These are phyloP conservation scores for Trissolcus brochymenae DNA, from an alignment of 2,888 invertebrate genomes.

Conservation along the genomic window DNA sequence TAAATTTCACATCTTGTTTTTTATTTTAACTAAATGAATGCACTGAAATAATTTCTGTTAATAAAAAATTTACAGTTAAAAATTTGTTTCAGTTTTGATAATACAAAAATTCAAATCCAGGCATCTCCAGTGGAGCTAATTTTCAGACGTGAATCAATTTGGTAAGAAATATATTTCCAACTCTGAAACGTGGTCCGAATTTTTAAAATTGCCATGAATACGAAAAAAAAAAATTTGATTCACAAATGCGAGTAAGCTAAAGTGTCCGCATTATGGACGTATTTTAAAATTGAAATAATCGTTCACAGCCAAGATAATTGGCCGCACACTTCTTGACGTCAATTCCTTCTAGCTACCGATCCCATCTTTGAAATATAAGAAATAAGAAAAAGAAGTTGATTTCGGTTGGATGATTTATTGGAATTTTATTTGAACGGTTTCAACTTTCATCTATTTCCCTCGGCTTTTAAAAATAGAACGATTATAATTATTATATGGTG, in stretches of 20 bases:
- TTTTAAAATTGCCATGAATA: no score
- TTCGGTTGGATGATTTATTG: conserved; percentile 20
- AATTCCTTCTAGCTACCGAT: background rate
- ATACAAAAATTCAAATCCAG: no score
- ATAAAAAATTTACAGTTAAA: no score
- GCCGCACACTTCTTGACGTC: conserved; percentile 17
- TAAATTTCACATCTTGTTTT: background rate
- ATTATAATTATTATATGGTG: conserved; percentile 12
- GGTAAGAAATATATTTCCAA: conserved; percentile 64
- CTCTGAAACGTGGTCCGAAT: conserved; percentile 19
- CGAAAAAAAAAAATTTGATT: conserved; percentile 23
- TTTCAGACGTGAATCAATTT: conserved; percentile 47
- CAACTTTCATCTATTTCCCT: background rate
- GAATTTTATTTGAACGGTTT: conserved; percentile 35
- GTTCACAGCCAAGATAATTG: conserved; percentile 27
- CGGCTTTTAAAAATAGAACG: conserved; percentile 15
- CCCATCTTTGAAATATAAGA: background rate
- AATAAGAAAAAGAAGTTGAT: conserved; percentile 1
- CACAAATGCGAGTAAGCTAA: conserved; percentile 60
- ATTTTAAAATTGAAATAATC: conserved; percentile 55
- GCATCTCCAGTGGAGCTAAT: conserved; percentile 22
- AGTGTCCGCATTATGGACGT: conserved; percentile 71
- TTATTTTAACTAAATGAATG: no score
- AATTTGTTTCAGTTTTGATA: no score
- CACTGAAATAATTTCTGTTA: no score